Evolutionary conservation across 2,113 vertebrate species (phyloP), one percentile per base, ranked within the genome.

Genomic region (Ariopsis seemanni): DNA sequence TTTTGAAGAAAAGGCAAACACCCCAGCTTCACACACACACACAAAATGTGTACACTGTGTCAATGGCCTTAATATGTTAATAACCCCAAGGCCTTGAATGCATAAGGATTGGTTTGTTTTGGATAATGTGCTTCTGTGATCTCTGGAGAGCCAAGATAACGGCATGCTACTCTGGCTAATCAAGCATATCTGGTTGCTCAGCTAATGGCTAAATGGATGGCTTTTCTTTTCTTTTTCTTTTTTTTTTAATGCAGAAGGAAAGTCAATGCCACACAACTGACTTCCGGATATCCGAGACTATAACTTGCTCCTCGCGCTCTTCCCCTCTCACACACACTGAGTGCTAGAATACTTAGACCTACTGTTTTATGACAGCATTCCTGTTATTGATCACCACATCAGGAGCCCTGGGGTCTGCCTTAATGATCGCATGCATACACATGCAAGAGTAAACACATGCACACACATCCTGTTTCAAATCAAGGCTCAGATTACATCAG

Each of bases 241-340:
- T 78, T 74, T 78, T 82, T 83, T 72, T 86, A 91, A 91, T 85
- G 92, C 91, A 91, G 62, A 18, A 90, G 89, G 91, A 95, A 95
- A 94, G 94, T 95, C 94, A 95, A 91, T 85, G 87, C 89, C 88
- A 90, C 90, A 91, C 84, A 88, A 90, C 92, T 91, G 86, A 93
- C 93, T 93, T 94, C 94, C 93, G 92, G 94, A 95, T 92, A 95
- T 94, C 92, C 94, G 94, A 95, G 94, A 94, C 93, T 93, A 95
- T 94, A 95, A 95, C 94, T 90, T 92, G 93, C 89, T 89, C 91
- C 89, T 92, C 89, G 34, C 34, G 1, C 34, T 34, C 34, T 34
- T 1, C 34, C 34, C 34, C 34, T 90, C 71, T 0, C 20, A 27
- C 58, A 85, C 83, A 55, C 81, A 80, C 30, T 1, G 17, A 55